Percentiles rank a stretch among this genome's conserved stretches.
Conservation (phyloP, 1,140 invertebrate genomes). For the Ectropis grisescens region DNA sequence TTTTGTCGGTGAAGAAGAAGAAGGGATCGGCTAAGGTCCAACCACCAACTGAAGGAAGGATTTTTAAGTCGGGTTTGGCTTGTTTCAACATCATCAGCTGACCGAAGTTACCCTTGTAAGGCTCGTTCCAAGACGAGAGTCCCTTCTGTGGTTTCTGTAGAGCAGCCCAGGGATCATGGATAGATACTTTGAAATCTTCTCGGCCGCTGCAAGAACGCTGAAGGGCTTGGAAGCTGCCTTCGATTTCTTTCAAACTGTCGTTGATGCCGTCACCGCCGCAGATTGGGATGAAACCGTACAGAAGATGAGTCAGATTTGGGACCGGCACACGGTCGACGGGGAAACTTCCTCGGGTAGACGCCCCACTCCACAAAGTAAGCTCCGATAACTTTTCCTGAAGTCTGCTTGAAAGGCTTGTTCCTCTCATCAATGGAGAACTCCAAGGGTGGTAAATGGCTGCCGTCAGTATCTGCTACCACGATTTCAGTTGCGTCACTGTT, state of each 20-base stretch:
- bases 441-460: constrained; percentile 51
- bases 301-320: constrained; percentile 51
- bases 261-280: constrained; percentile 62
- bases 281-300: constrained; percentile 61
- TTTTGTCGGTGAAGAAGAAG: constrained; percentile 54
- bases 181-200: constrained; percentile 60
- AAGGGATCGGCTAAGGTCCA: constrained; percentile 65
- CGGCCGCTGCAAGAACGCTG: constrained; percentile 57
- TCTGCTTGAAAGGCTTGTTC: constrained; percentile 58
- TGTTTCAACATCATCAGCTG: constrained; percentile 61
- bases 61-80: constrained; percentile 53
- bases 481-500: constrained; percentile 47
- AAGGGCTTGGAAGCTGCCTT: constrained; percentile 58
- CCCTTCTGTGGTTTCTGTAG: constrained; percentile 62
- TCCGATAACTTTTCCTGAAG: constrained; percentile 57
- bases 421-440: constrained; percentile 43
- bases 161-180: constrained; percentile 62
- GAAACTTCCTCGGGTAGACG: constrained; percentile 55
- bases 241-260: constrained; percentile 64
- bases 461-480: constrained; percentile 56
- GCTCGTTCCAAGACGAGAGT: constrained; percentile 56
- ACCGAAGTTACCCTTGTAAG: constrained; percentile 62
- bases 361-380: constrained; percentile 64
- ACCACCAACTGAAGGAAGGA: constrained; percentile 55
- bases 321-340: constrained; percentile 51